Evolutionary conservation across 2,113 vertebrate species (phyloP).

Genomic region (Brachionichthys hirsutus): DNA sequence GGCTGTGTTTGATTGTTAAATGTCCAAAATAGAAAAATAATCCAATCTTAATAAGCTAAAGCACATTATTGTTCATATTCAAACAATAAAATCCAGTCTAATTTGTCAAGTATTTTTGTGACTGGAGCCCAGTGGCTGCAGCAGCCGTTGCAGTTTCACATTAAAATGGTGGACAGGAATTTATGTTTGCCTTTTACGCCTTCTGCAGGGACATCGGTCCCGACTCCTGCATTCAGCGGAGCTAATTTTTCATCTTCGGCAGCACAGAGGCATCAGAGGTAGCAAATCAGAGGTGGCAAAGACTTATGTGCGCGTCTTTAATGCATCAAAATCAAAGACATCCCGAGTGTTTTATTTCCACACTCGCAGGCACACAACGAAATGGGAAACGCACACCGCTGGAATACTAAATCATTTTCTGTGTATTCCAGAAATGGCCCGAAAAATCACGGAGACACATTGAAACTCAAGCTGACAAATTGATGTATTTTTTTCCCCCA

Average conservation of each 20-base stretch:
- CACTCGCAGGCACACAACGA: conserved; percentile 5
- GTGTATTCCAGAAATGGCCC: conserved; percentile 25
- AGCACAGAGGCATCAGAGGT: conserved; percentile 13
- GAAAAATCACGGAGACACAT: not conserved
- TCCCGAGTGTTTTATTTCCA: not conserved
- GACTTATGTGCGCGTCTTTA: conserved; percentile 36
- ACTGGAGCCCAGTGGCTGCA: not conserved
- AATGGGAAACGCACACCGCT: conserved; percentile 5
- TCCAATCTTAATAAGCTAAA: too few species aligned
- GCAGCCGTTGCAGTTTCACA: not conserved
- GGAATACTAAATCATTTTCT: conserved; percentile 37
- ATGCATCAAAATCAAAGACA: conserved; percentile 45
- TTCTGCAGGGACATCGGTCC: conserved; percentile 3
- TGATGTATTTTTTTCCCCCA: not conserved
- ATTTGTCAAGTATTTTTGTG: not conserved
- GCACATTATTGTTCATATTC: too few species aligned
- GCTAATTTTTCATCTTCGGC: conserved; percentile 28
- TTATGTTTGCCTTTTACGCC: conserved; percentile 3
- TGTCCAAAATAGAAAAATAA: too few species aligned
- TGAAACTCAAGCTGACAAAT: conserved; percentile 40
- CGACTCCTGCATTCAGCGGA: conserved; percentile 10
- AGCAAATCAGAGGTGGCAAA: conserved; percentile 28
- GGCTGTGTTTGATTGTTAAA: too few species aligned
- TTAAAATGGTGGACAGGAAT: conserved; percentile 4
- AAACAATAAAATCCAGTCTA: too few species aligned